Evolutionary conservation across 37 sponge, comb jelly and placozoan species (phyloP).

Genomic region (Aplysina aerophoba): DNA sequence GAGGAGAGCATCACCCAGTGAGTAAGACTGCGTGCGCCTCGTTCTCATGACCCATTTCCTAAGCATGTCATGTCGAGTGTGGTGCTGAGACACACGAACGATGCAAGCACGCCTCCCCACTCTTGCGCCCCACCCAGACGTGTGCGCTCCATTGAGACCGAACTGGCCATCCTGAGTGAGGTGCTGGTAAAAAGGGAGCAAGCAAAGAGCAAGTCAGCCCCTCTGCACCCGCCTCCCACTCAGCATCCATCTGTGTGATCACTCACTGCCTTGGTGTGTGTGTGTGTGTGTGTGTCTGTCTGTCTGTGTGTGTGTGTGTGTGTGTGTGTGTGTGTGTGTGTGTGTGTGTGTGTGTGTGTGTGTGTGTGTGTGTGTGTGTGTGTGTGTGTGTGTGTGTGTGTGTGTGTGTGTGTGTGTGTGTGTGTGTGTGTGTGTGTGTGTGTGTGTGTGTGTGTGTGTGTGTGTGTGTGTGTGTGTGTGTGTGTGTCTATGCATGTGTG

Average conservation of each 20-base stretch:
- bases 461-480: slow-evolving; percentile 28
- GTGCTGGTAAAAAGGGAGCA: slow-evolving; percentile 73
- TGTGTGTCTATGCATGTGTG: neutral
- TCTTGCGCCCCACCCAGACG: slow-evolving; percentile 39
- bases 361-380: slow-evolving; percentile 48
- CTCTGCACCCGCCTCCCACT: no score
- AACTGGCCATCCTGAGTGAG: slow-evolving; percentile 54
- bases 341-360: slow-evolving; percentile 50
- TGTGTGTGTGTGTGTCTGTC: slow-evolving; percentile 38
- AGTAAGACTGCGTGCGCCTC: no score
- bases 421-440: slow-evolving; percentile 53
- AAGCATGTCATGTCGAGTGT: no score
- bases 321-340: slow-evolving; percentile 46
- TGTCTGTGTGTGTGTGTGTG: slow-evolving; percentile 40
- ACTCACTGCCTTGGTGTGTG: slow-evolving; percentile 2
- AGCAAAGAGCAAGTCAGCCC: slow-evolving; percentile 39
- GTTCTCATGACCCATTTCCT: no score
- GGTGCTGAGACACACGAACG: no score
- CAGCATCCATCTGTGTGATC: neutral
- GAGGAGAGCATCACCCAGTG: neutral
- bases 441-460: slow-evolving; percentile 54
- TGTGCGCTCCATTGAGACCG: slow-evolving; percentile 61
- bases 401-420: slow-evolving; percentile 47
- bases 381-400: slow-evolving; percentile 46
- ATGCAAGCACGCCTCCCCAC: no score